Conservation (phyloP, 2,888 invertebrate species). For the Apodemia mormo region DNA sequence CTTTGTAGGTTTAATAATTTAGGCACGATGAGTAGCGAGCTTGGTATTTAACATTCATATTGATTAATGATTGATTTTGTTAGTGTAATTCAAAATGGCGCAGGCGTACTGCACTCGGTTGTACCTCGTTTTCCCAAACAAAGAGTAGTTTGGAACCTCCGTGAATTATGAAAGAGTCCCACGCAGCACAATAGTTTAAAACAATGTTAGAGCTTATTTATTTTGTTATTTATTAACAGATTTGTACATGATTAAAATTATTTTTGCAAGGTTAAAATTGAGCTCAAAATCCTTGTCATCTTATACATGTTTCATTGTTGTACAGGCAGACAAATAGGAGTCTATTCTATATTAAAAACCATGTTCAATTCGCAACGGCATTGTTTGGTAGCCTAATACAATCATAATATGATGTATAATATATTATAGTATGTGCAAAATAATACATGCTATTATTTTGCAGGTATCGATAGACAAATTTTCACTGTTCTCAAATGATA, state of each 20-base stretch:
- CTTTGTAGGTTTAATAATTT: not conserved
- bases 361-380: no score
- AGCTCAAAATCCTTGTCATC: not conserved
- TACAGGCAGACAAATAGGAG: no score
- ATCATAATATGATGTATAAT: no score
- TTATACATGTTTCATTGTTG: no score
- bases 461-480: no score
- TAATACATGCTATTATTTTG: no score
- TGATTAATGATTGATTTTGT: not conserved
- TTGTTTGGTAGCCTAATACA: no score
- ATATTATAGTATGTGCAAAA: no score
- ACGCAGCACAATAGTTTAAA: slow-evolving; percentile 10
- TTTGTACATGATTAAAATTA: not conserved
- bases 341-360: no score
- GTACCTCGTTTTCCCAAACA: slow-evolving; percentile 11
- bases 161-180: slow-evolving; percentile 11
- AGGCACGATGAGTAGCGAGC: not conserved
- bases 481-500: no score
- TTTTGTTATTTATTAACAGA: slow-evolving; percentile 16
- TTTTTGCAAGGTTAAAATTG: not conserved
- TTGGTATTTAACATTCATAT: not conserved
- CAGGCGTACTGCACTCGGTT: not conserved
- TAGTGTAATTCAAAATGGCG: not conserved
- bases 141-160: slow-evolving; percentile 14
- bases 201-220: slow-evolving; percentile 12